Evolutionary conservation across 2,888 invertebrate species (phyloP).

Genomic region (Melanophora roralis): DNA sequence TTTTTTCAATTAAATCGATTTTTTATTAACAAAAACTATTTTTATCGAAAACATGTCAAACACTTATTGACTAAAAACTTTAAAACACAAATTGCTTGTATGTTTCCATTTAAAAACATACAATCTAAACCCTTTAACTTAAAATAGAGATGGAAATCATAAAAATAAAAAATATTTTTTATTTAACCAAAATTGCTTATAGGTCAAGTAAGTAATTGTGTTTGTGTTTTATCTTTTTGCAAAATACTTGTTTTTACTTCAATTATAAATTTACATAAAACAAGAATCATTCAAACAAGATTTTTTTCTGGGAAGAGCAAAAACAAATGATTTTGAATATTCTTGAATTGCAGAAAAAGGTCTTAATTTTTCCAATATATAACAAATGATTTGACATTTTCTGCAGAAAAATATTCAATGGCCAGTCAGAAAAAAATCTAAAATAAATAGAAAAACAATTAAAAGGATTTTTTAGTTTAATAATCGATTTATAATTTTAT

Average conservation of each 20-base stretch:
- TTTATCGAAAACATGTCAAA: not conserved
- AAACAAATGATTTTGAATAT: not conserved
- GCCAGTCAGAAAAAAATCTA: too few relatives aligned
- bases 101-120: not conserved
- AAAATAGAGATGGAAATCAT: not conserved
- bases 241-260: not conserved
- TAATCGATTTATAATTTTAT: too few relatives aligned
- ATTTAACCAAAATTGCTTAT: not conserved
- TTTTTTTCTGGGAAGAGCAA: not conserved
- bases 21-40: not conserved
- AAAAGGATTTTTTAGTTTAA: too few relatives aligned
- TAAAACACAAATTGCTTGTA: not conserved
- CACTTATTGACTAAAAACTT: not conserved
- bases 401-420: too few relatives aligned
- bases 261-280: conserved; percentile 1
- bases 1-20: too few relatives aligned
- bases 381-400: too few relatives aligned
- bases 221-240: too few relatives aligned
- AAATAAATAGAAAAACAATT: too few relatives aligned
- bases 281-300: not conserved
- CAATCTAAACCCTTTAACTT: too few relatives aligned
- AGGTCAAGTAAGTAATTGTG: not conserved
- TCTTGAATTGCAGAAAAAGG: too few relatives aligned
- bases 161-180: not conserved
- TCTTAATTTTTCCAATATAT: too few relatives aligned